These are phyloP conservation scores for Noctua janthe DNA, from an alignment of 2,888 invertebrate species.

Conservation along the genomic window DNA sequence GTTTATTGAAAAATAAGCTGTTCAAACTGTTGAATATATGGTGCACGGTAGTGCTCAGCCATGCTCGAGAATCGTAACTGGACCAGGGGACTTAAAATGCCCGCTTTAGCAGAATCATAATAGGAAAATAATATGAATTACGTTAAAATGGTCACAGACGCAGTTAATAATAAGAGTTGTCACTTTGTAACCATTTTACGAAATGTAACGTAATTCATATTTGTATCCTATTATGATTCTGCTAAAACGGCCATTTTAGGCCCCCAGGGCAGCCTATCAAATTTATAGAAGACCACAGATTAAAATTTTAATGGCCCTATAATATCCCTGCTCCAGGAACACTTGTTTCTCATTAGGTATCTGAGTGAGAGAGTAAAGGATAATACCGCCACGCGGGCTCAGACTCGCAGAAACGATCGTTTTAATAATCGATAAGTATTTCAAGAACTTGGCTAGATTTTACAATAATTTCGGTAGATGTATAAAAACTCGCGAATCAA, in stretches of 20 bases:
- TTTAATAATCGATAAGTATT: neutral
- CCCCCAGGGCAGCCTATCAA: too few relatives aligned
- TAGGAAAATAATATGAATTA: too few relatives aligned
- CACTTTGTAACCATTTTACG: too few relatives aligned
- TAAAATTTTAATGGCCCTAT: neutral
- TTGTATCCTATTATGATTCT: too few relatives aligned
- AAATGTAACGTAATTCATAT: too few relatives aligned
- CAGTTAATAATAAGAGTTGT: too few relatives aligned
- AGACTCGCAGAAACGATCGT: neutral
- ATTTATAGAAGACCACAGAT: neutral
- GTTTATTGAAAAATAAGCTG: constrained; percentile 5
- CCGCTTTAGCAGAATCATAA: too few relatives aligned
- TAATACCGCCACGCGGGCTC: neutral
- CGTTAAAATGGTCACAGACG: too few relatives aligned
- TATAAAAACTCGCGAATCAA: neutral
- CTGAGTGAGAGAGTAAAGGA: neutral
- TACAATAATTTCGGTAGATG: neutral
- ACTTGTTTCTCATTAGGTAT: neutral
- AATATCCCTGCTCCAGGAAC: neutral
- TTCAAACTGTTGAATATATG: neutral
- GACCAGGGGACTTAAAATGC: too few relatives aligned
- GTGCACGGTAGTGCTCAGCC: neutral
- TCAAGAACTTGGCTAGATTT: neutral
- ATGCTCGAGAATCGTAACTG: neutral
- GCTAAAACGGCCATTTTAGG: too few relatives aligned